Base-by-base conservation (phyloP, 1,140 invertebrate genomes). In the Drosophila orosa region DNA sequence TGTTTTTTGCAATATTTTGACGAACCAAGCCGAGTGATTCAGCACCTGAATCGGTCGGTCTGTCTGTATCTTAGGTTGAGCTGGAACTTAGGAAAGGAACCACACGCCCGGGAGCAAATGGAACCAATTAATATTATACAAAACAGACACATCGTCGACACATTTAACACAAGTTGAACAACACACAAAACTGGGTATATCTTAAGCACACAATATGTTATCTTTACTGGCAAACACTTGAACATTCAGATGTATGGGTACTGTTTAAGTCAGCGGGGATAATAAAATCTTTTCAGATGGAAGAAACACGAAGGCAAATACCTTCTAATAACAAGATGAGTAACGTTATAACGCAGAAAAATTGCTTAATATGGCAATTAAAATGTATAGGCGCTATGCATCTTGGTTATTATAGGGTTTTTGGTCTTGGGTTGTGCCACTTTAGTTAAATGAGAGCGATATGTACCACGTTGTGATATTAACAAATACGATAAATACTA, bases 61-160 rank as follows among this genome's bases (percentile, higher is more conserved):
- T 63, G 54, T 45, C 44, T n/a, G n/a, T 74, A 55, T 78, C 75
- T 78, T 78, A 78, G 75, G 74, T 78, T 78, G 59, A 78, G 74
- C 74, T 78, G 75, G 66, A 72, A 62, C 69, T 74, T 74, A 62
- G 68, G 45, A 47, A 19, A 44, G 35, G 54, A 50, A 59, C 29
- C 66, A 71, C 65, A 54, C 0, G 13, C 45, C 37, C 29, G 29
- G 24, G n/a, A 59, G 39, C 47, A 33, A 48, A 33, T 73, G 68
- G 68, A 47, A 74, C 69, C 71, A 35, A 47, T 50, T 68, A 52
- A 15, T 73, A 52, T 35, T 33, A 61, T 63, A 60, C 60, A 63
- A 63, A 63, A 60, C 60, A 63, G 39, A 42, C 12, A 40, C 35
- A 63, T 63, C 19, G 55, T 29, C 39, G 50, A 56, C 57, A 33